These are phyloP conservation scores for Drosophila neonasuta DNA, from an alignment of 2,888 invertebrate species.

Conservation along the genomic window DNA sequence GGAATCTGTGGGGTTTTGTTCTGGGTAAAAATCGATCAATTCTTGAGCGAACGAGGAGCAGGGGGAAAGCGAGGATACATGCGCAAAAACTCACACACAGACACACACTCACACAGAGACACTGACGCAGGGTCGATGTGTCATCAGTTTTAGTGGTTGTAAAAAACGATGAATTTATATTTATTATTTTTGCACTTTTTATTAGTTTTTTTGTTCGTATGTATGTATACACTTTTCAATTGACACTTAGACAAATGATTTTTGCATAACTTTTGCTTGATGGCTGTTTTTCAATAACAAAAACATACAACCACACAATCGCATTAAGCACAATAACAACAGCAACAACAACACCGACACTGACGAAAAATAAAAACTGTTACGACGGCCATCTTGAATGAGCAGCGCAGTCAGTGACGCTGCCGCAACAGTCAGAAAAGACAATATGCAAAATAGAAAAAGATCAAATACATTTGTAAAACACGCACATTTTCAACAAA, in stretches of 20 bases:
- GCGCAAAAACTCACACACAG: slow-evolving; percentile 60
- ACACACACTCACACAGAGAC: slow-evolving; percentile 43
- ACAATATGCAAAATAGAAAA: slow-evolving; percentile 62
- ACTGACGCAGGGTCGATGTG: slow-evolving; percentile 64
- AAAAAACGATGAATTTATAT: slow-evolving; percentile 45
- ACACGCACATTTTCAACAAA: slow-evolving; percentile 46
- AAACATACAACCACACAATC: slow-evolving; percentile 42
- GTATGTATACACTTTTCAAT: slow-evolving; percentile 30
- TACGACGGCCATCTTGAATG: slow-evolving; percentile 82
- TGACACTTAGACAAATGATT: slow-evolving; percentile 40
- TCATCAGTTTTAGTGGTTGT: slow-evolving; percentile 69
- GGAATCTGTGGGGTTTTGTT: slow-evolving; percentile 37
- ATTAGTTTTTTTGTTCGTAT: slow-evolving; percentile 22
- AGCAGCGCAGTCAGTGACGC: slow-evolving; percentile 56
- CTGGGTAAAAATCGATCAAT: slow-evolving; percentile 72
- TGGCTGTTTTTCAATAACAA: slow-evolving; percentile 61
- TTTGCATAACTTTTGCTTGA: slow-evolving; percentile 65
- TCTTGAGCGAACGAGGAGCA: slow-evolving; percentile 22
- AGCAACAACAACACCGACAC: slow-evolving; percentile 60
- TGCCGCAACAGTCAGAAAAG: slow-evolving; percentile 41
- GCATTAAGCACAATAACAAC: slow-evolving; percentile 63
- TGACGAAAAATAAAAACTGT: slow-evolving; percentile 76
- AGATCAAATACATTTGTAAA: slow-evolving; percentile 45
- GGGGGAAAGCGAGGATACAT: slow-evolving; percentile 61
- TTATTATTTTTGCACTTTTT: slow-evolving; percentile 37